phyloP scores from a whole-genome alignment of 2,797 vertebrate genomes.

The Hoplostethus atlanticus region DNA sequence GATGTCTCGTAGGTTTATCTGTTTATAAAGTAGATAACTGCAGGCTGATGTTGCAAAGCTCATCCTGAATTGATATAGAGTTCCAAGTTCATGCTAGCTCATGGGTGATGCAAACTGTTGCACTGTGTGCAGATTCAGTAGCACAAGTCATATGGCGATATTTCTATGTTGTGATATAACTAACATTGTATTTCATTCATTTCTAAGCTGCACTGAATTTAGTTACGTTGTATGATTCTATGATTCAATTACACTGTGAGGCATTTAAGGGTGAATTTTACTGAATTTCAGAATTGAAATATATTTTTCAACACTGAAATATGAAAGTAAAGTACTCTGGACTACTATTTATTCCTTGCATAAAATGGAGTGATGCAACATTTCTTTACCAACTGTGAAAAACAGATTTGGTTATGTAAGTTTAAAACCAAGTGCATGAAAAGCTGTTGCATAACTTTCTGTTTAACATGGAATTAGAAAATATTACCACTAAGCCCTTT shows the following conservation, averaged over 20 bases:
- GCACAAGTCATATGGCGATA: too few species aligned
- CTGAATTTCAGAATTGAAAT: too few species aligned
- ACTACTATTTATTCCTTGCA: constrained; percentile 8
- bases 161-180: background rate
- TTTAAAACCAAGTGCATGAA: constrained; percentile 28
- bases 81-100: too few species aligned
- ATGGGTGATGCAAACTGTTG: too few species aligned
- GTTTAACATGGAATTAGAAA: constrained; percentile 57
- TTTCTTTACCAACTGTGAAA: constrained; percentile 3
- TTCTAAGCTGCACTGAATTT: background rate
- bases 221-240: constrained; percentile 5
- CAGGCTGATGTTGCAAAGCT: too few species aligned
- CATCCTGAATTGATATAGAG: too few species aligned
- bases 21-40: background rate
- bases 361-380: background rate
- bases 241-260: too few species aligned
- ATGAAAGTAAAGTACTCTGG: background rate
- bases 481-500: constrained; percentile 46
- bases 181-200: background rate
- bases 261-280: too few species aligned
- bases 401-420: constrained; percentile 52
- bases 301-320: constrained; percentile 1
- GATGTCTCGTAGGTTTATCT: too few species aligned
- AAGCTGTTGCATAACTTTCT: constrained; percentile 61
- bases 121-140: too few species aligned